Evolutionary conservation across 2,113 vertebrate genomes (phyloP), one percentile per base, ranked within the genome.

Genomic region (Vulpes ferrilata): DNA sequence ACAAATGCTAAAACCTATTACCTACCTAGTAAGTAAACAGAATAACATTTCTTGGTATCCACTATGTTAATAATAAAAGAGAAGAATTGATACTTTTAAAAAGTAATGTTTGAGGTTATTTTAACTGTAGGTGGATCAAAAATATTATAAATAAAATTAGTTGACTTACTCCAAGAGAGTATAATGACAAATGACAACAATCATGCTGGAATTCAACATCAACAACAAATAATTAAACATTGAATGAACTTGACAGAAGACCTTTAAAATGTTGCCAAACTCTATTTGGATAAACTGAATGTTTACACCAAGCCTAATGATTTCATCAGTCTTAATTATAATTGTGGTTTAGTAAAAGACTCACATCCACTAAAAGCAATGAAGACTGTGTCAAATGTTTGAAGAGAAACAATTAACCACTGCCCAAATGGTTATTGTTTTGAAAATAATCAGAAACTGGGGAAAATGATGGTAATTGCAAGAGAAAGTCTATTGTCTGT

Each of bases 241-340:
- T 98, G 98, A 99, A 98, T 98, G 97, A 99, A 98, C 94, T 96
- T 99, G 99, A 99, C 98, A 99, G 98, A 99, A 98, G 98, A 99
- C 98, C 98, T 99, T 99, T 99, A 99, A 98, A 98, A 98, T 98
- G 91, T 97, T 98, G 97, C 95, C 98, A 99, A 98, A 98, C 92
- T 99, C 98, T 99, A 93, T 98, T 98, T 98, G 98, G 98, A 98
- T 98, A 99, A 99, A 99, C 98, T 92, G 97, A 98, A 97, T 99
- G 98, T 99, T 99, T 99, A 98, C 98, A 99, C 96, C 95, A 97
- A 87, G 88, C 85, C 78, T 99, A 99, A 99, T 98, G 98, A 98
- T 99, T 99, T 99, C 98, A 99, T 99, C 98, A 98, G 98, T 99
- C 99, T 99, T 99, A 99, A 99, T 99, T 99, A 98, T 98, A 95